Evolutionary conservation across 2,113 vertebrate genomes (phyloP).

Genomic region (Ceratotherium simum): DNA sequence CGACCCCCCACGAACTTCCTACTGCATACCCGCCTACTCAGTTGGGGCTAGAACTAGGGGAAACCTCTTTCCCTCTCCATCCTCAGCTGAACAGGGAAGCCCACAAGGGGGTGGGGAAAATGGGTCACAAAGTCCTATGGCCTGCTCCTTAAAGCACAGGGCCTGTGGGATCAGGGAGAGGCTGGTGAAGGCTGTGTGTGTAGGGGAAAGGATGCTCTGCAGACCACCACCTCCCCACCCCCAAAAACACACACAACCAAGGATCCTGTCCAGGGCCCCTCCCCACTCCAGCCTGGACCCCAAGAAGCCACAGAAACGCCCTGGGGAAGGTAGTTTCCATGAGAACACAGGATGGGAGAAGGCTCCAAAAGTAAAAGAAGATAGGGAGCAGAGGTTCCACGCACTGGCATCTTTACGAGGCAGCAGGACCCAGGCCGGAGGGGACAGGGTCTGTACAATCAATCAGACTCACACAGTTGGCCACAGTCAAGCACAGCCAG

Average conservation of each 20-base stretch:
- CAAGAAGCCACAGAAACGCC: background rate
- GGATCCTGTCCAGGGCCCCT: background rate
- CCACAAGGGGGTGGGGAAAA: background rate
- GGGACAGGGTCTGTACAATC: background rate
- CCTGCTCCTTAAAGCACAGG: background rate
- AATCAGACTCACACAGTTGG: background rate
- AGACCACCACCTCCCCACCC: background rate
- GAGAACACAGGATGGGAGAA: background rate
- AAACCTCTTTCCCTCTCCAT: background rate
- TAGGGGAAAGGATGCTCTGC: background rate
- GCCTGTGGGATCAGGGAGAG: background rate
- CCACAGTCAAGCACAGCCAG: slow-evolving; percentile 44
- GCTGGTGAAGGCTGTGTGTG: background rate
- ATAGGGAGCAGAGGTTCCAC: background rate
- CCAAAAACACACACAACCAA: background rate
- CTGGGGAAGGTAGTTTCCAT: background rate
- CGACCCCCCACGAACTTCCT: slow-evolving; percentile 75
- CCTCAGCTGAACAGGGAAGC: background rate
- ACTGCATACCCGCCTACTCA: slow-evolving; percentile 28
- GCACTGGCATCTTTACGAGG: background rate
- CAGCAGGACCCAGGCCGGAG: background rate
- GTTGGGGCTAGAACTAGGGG: background rate
- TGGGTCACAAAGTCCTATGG: background rate
- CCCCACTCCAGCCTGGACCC: background rate
- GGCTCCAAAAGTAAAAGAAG: background rate